Evolutionary conservation across 2,888 invertebrate species (phyloP).

Genomic region (Cosmia pyralina): DNA sequence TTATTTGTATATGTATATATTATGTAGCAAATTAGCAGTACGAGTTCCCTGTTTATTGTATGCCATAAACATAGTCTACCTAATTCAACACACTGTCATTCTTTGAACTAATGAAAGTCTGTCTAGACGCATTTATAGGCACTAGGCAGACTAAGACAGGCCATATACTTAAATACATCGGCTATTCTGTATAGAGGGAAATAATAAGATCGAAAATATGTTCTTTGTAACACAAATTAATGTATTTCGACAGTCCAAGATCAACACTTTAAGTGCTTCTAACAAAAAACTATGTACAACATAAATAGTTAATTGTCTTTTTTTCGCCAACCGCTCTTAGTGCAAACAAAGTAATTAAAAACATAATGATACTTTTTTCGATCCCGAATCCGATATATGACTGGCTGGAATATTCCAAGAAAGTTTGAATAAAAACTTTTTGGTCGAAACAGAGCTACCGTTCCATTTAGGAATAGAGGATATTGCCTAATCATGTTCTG

Average conservation of each 20-base stretch:
- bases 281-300: conserved; percentile 23
- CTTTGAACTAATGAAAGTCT: conserved; percentile 12
- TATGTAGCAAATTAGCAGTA: not conserved
- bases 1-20: too few relatives aligned
- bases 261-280: conserved; percentile 8
- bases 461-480: conserved; percentile 16
- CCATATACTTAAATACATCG: not conserved
- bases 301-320: conserved; percentile 30
- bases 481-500: conserved; percentile 38
- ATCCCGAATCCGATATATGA: not conserved
- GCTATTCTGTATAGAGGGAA: not conserved
- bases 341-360: conserved; percentile 28
- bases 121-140: conserved; percentile 37
- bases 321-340: conserved; percentile 5
- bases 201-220: not conserved
- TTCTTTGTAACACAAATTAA: conserved; percentile 9
- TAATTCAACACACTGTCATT: not conserved
- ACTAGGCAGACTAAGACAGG: not conserved
- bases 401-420: conserved; percentile 21
- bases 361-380: conserved; percentile 9
- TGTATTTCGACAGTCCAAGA: not conserved
- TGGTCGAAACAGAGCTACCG: not conserved
- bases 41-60: not conserved
- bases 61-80: not conserved
- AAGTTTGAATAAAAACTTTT: conserved; percentile 7